Conservation (phyloP, 2,113 vertebrate species). For the Chascanopsetta lugubris region DNA sequence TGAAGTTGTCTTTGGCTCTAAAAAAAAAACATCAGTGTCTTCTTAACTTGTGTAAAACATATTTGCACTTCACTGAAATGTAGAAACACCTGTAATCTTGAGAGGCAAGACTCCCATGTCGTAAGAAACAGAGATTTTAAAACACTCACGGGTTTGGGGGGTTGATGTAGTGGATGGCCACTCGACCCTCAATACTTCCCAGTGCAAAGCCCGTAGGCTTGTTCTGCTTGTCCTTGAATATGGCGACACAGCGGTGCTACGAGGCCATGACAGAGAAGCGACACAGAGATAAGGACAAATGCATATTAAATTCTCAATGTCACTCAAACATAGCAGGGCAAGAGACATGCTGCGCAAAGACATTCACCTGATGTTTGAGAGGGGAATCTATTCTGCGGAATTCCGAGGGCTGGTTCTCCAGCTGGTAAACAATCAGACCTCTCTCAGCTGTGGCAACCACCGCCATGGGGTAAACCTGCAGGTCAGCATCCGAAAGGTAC, state of each 20-base stretch:
- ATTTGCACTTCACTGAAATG: background rate
- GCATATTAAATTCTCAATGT: background rate
- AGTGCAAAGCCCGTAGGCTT: slow-evolving; percentile 98
- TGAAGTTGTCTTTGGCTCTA: slow-evolving; percentile 99
- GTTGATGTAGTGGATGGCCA: slow-evolving; percentile 99
- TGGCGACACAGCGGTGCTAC: slow-evolving; percentile 98
- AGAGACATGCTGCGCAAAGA: too few relatives aligned
- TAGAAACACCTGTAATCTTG: background rate
- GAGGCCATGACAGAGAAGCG: background rate
- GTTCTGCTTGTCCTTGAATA: slow-evolving; percentile 99
- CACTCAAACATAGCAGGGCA: too few relatives aligned
- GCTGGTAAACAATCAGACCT: slow-evolving; percentile 95
- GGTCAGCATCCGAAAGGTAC: background rate
- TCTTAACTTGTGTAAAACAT: background rate
- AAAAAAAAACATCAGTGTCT: slow-evolving; percentile 8
- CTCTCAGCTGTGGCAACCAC: slow-evolving; percentile 96
- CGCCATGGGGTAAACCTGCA: slow-evolving; percentile 96
- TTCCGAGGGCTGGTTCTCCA: slow-evolving; percentile 97
- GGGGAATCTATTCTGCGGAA: slow-evolving; percentile 97
- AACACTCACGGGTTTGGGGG: slow-evolving; percentile 96
- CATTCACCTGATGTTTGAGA: slow-evolving; percentile 94
- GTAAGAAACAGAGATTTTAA: background rate
- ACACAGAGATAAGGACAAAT: background rate
- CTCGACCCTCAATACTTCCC: slow-evolving; percentile 97
- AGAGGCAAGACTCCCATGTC: slow-evolving; percentile 7